Evolutionary conservation across 2,113 vertebrate genomes (phyloP).

Genomic region (Mola mola): DNA sequence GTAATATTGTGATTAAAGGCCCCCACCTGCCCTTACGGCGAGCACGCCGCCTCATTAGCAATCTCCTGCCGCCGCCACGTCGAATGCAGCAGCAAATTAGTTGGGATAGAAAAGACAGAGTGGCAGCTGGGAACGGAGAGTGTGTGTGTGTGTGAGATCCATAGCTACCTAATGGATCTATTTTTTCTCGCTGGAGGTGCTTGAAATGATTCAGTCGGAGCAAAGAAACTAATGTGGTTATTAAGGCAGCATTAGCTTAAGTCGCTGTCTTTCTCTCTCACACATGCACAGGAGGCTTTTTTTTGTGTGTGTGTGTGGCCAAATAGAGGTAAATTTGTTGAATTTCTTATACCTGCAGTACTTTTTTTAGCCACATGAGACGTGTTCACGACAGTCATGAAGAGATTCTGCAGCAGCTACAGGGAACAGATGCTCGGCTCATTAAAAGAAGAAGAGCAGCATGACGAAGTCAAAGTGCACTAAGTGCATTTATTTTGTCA

Average conservation of each 20-base stretch:
- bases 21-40: slow-evolving; percentile 32
- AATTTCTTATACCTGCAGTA: too few species aligned
- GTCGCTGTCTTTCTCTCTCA: neutral
- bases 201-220: slow-evolving; percentile 34
- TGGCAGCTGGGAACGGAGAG: neutral
- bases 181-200: slow-evolving; percentile 46
- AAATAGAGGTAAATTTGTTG: too few species aligned
- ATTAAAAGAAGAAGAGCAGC: too few species aligned
- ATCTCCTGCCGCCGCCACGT: neutral
- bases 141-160: slow-evolving; percentile 36
- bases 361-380: too few species aligned
- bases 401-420: too few species aligned
- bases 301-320: too few species aligned
- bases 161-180: slow-evolving; percentile 53
- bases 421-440: too few species aligned
- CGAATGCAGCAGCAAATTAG: slow-evolving; percentile 36
- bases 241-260: slow-evolving; percentile 58
- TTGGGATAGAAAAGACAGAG: slow-evolving; percentile 21
- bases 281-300: neutral
- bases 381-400: too few species aligned
- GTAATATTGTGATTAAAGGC: slow-evolving; percentile 30
- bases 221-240: slow-evolving; percentile 49
- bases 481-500: too few species aligned
- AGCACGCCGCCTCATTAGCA: slow-evolving; percentile 38
- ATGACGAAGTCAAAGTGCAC: too few species aligned